phyloP scores from a whole-genome alignment of 2,797 vertebrate genomes.

The Propithecus deckenii region DNA sequence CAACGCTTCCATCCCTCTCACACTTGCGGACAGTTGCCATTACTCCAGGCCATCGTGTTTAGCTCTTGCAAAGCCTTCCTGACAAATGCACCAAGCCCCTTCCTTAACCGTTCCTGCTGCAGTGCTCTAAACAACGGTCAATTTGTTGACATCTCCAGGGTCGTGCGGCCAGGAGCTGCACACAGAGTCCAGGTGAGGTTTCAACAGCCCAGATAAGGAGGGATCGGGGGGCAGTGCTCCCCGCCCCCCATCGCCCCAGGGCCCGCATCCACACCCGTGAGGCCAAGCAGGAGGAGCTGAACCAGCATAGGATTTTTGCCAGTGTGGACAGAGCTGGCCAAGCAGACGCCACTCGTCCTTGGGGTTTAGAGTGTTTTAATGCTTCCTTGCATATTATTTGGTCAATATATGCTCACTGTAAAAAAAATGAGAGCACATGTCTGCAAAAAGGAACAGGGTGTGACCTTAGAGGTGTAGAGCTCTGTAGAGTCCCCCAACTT shows the following conservation, averaged over 20 bases:
- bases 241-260: neutral
- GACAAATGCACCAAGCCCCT: neutral
- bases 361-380: neutral
- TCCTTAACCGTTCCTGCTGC: neutral
- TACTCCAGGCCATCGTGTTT: neutral
- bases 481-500: rapidly evolving
- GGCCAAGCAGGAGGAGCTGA: neutral
- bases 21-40: neutral
- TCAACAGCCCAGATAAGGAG: neutral
- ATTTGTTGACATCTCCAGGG: neutral
- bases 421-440: neutral
- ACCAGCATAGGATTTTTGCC: neutral
- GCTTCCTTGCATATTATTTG: neutral
- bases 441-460: neutral
- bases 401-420: neutral
- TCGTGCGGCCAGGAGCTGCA: neutral
- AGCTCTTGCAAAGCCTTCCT: neutral
- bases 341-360: neutral
- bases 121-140: neutral
- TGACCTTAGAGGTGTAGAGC: too few relatives aligned
- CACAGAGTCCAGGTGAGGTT: neutral
- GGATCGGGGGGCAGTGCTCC: neutral
- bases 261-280: rapidly evolving
- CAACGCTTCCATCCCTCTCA: neutral
- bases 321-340: neutral